Percentiles rank a stretch among this genome's conserved stretches.
phyloP scores from a whole-genome alignment of 2,888 invertebrate genomes.

The Bombyx huttoni region DNA sequence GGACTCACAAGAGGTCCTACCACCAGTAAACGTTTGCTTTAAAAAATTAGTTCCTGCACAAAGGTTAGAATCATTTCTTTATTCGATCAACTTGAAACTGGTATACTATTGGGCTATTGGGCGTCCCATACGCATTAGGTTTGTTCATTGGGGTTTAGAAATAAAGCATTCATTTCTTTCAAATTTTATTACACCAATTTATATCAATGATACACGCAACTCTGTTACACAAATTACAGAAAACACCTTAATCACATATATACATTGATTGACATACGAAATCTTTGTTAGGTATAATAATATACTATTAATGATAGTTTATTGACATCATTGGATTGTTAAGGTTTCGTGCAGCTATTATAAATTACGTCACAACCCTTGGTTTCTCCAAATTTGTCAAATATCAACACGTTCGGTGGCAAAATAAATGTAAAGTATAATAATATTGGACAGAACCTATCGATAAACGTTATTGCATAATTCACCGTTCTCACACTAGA shows the following conservation, averaged over 20 bases:
- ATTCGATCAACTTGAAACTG: no score
- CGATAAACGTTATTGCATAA: no score
- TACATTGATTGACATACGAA: background rate
- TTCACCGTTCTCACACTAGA: no score
- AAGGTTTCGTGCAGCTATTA: background rate
- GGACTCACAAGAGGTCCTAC: no score
- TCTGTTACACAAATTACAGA: constrained; percentile 21
- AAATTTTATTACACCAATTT: constrained; percentile 51
- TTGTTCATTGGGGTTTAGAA: background rate
- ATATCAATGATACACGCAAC: constrained; percentile 44
- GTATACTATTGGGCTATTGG: no score
- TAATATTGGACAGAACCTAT: background rate
- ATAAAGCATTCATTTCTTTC: constrained; percentile 14
- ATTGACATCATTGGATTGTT: background rate
- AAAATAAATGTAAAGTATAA: background rate
- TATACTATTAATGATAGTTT: background rate
- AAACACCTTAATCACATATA: background rate
- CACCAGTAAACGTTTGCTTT: no score
- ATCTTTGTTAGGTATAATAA: background rate
- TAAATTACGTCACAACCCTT: constrained; percentile 4
- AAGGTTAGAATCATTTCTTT: no score
- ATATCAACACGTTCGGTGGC: background rate
- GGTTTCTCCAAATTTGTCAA: background rate
- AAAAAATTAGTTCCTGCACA: no score
- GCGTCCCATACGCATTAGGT: no score